Percentiles rank a stretch among this genome's conserved stretches.
phyloP scores from a whole-genome alignment of 2,113 vertebrate species.

The Pithys albifrons region DNA sequence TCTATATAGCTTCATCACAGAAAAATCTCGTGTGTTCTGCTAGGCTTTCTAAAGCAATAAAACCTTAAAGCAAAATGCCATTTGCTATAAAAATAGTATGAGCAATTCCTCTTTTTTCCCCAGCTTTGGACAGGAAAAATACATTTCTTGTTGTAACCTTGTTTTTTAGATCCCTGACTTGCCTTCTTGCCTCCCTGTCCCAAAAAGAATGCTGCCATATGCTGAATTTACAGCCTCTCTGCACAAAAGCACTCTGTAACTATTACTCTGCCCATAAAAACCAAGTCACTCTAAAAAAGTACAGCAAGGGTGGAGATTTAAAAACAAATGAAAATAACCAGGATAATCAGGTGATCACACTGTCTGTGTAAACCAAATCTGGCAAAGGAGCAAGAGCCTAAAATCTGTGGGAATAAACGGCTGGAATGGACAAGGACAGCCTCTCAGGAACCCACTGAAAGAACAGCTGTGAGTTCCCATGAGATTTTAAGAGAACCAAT shows the following conservation, averaged over 20 bases:
- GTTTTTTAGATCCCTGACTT: background rate
- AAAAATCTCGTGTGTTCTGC: background rate
- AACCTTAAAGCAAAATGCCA: background rate
- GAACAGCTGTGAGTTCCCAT: background rate
- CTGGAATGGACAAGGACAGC: background rate
- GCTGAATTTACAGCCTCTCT: background rate
- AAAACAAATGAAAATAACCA: background rate
- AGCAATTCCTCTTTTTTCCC: background rate
- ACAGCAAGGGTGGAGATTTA: background rate
- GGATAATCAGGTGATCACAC: background rate
- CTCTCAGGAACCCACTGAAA: background rate
- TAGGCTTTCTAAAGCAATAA: background rate
- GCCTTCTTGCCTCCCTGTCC: background rate
- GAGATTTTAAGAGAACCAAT: background rate
- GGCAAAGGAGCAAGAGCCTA: background rate
- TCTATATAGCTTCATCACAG: background rate
- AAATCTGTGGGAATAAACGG: background rate
- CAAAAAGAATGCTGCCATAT: background rate
- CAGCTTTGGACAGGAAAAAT: background rate
- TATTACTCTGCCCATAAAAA: background rate
- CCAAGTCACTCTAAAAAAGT: background rate
- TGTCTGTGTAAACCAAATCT: background rate
- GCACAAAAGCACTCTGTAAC: background rate
- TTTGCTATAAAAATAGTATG: background rate
- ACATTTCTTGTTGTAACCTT: background rate